Conservation (phyloP, 2,797 vertebrate species). For the Sarcoramphus papa region DNA sequence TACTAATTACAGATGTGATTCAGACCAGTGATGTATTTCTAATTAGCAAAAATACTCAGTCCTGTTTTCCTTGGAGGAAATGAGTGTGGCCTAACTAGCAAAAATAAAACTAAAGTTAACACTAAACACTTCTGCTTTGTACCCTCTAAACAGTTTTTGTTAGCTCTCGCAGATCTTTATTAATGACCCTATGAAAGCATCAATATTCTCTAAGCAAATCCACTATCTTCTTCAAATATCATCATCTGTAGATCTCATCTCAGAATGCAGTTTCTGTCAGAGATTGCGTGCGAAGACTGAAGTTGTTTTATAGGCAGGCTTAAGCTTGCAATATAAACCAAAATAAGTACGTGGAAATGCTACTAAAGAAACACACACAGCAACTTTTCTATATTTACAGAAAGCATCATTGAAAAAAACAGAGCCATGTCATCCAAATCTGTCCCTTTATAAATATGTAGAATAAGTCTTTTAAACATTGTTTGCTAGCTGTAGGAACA, state of each 20-base stretch:
- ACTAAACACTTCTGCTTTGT: constrained; percentile 8
- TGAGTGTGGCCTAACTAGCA: neutral
- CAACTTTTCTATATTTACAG: neutral
- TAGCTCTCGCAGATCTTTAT: constrained; percentile 33
- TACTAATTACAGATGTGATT: constrained; percentile 33
- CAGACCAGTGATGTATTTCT: constrained; percentile 39
- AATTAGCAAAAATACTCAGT: constrained; percentile 62
- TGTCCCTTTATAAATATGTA: neutral
- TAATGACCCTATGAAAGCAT: constrained; percentile 19
- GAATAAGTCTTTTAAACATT: neutral
- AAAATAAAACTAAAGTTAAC: constrained; percentile 15
- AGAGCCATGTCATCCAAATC: neutral
- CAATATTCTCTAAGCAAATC: constrained; percentile 47
- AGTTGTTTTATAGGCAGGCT: neutral
- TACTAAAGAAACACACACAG: neutral
- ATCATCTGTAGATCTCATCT: constrained; percentile 2
- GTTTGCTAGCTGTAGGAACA: neutral
- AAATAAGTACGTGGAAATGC: neutral
- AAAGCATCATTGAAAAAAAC: neutral
- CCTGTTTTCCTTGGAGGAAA: constrained; percentile 35
- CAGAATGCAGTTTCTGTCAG: neutral
- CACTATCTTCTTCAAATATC: constrained; percentile 4
- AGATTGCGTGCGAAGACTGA: neutral
- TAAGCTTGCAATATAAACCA: neutral
- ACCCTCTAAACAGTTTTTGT: neutral